phyloP scores from a whole-genome alignment of 2,888 invertebrate genomes.

The Bombyx huttoni region DNA sequence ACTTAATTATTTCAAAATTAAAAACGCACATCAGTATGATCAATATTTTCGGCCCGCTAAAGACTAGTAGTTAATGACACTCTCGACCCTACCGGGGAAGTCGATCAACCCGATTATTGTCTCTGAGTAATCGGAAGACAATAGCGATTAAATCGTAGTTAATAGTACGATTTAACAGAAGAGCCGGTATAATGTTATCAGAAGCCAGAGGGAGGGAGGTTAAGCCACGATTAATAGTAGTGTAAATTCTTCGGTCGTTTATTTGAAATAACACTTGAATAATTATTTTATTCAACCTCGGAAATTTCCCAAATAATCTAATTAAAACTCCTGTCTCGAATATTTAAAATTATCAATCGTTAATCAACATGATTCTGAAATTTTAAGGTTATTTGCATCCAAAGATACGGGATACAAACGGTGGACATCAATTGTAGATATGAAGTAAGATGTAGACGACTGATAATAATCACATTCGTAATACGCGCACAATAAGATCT shows the following conservation, averaged over 20 bases:
- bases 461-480: slow-evolving; percentile 32
- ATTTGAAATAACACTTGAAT: too few species aligned
- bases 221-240: slow-evolving; percentile 19
- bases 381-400: too few species aligned
- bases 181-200: slow-evolving; percentile 36
- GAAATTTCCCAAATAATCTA: too few species aligned
- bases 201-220: slow-evolving; percentile 24
- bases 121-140: slow-evolving; percentile 67
- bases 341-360: too few species aligned
- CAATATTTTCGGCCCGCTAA: background rate
- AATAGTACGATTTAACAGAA: slow-evolving; percentile 52
- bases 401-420: too few species aligned
- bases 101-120: slow-evolving; percentile 9
- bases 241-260: slow-evolving; percentile 10
- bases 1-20: too few species aligned
- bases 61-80: slow-evolving; percentile 2
- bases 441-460: background rate
- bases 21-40: too few species aligned
- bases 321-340: too few species aligned
- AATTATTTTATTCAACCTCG: too few species aligned
- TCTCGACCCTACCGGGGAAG: slow-evolving; percentile 3
- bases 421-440: background rate
- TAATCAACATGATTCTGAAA: too few species aligned
- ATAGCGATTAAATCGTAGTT: slow-evolving; percentile 61
- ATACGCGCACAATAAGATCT: slow-evolving; percentile 40